Conservation (phyloP, 2,797 vertebrate genomes). For the Falco novaeseelandiae region DNA sequence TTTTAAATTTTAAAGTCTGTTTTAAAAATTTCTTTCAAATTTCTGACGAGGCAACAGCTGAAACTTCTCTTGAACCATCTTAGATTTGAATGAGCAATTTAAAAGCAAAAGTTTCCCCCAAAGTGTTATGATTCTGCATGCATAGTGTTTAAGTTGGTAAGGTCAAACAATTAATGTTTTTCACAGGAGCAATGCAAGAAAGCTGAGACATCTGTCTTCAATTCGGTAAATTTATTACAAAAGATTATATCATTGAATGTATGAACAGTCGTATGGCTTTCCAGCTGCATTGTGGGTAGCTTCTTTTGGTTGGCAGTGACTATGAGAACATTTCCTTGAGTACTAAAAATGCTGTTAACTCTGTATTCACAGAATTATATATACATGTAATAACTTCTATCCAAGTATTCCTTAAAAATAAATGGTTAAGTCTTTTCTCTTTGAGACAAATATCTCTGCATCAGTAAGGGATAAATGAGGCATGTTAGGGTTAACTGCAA, state of each 20-base stretch:
- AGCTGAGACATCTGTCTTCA: neutral
- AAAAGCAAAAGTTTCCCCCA: neutral
- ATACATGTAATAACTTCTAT: neutral
- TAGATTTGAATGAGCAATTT: neutral
- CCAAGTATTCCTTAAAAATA: neutral
- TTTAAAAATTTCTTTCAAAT: neutral
- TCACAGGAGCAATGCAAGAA: neutral
- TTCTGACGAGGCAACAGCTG: neutral
- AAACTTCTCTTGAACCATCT: neutral
- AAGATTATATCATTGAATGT: neutral
- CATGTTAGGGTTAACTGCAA: neutral
- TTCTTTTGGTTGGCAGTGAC: neutral
- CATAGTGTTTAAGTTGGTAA: neutral
- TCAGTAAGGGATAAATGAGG: neutral
- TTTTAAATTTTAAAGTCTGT: neutral
- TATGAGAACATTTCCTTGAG: neutral
- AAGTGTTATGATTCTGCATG: neutral
- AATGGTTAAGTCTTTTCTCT: neutral
- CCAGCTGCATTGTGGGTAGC: neutral
- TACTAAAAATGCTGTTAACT: neutral
- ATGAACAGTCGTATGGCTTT: neutral
- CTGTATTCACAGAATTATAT: neutral
- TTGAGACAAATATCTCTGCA: neutral
- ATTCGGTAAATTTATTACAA: neutral
- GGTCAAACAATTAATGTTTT: neutral